These are phyloP conservation scores for Dipodomys merriami DNA, from an alignment of 2,113 vertebrate species.

Conservation along the genomic window DNA sequence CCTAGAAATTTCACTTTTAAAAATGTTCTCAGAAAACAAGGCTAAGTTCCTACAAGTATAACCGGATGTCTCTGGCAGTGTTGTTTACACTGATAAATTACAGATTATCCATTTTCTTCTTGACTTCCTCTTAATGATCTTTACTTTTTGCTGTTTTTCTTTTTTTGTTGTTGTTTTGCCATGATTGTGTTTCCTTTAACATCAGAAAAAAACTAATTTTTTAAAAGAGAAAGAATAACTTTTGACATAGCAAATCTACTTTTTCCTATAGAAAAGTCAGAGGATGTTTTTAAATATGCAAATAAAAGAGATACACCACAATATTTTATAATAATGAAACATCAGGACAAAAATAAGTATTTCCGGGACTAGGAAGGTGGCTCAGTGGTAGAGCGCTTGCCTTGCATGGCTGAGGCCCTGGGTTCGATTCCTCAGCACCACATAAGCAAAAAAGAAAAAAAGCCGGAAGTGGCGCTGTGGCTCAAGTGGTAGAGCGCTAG, in stretches of 20 bases:
- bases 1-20: neutral
- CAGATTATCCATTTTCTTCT: neutral
- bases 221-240: constrained; percentile 38
- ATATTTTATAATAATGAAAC: constrained; percentile 39
- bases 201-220: constrained; percentile 55
- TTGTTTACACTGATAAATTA: neutral
- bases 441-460: too few relatives aligned
- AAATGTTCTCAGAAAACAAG: constrained; percentile 45
- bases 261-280: constrained; percentile 39
- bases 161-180: neutral
- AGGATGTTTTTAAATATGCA: neutral
- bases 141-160: neutral
- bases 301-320: neutral
- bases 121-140: neutral
- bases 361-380: neutral
- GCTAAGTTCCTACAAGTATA: neutral
- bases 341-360: neutral
- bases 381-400: too few relatives aligned
- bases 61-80: neutral
- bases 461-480: too few relatives aligned
- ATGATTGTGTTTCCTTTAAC: constrained; percentile 38
- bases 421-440: too few relatives aligned
- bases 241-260: constrained; percentile 52
- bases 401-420: too few relatives aligned
- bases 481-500: too few relatives aligned